phyloP scores from a whole-genome alignment of 2,888 invertebrate species.

The Mantis religiosa region DNA sequence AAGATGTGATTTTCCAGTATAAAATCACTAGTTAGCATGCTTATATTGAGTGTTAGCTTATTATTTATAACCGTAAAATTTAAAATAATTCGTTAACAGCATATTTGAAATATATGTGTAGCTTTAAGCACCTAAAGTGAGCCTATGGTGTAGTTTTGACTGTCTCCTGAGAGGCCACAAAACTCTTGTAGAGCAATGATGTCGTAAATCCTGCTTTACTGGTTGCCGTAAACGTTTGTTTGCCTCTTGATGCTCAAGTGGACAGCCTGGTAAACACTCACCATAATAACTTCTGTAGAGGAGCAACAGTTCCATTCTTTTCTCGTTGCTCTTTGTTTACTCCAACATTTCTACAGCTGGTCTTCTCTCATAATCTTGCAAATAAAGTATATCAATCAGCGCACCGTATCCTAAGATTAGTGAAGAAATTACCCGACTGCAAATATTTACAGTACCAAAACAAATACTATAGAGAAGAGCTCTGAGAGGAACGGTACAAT shows the following conservation, averaged over 20 bases:
- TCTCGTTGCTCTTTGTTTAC: neutral
- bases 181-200: neutral
- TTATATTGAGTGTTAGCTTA: too few relatives aligned
- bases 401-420: too few relatives aligned
- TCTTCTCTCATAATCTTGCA: neutral
- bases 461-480: too few relatives aligned
- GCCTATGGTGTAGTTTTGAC: neutral
- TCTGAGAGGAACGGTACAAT: too few relatives aligned
- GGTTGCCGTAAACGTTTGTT: neutral
- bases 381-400: neutral
- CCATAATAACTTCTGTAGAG: neutral
- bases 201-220: neutral
- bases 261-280: neutral
- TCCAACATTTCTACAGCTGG: neutral
- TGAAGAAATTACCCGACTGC: too few relatives aligned
- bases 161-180: neutral
- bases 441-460: too few relatives aligned
- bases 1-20: too few relatives aligned
- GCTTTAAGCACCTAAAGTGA: neutral
- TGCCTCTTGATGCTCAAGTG: neutral
- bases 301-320: neutral
- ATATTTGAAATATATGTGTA: too few relatives aligned
- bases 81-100: too few relatives aligned
- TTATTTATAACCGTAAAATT: too few relatives aligned
- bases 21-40: too few relatives aligned